Base-by-base conservation (phyloP, 2,888 invertebrate genomes). In the Leistus spinibarbis region DNA sequence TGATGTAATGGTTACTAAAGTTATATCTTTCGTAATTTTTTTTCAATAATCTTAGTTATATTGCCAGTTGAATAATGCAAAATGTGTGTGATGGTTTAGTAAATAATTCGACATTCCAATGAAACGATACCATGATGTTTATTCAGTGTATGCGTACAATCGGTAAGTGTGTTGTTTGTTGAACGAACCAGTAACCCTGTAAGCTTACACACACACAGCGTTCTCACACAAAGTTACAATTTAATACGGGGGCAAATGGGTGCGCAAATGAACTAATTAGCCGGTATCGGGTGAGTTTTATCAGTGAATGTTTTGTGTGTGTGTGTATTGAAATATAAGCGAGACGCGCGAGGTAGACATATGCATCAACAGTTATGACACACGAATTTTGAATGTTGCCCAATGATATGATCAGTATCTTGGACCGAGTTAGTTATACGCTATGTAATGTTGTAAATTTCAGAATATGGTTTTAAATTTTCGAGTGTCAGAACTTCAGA, bases 401-500 rank as follows among this genome's bases (percentile, higher is more conserved):
- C 17, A 60, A n/a, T n/a, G n/a, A n/a, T n/a, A n/a, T 10, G 20
- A 60, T 0, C 19, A 60, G 19, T 60, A 20, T 9, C 22, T 67
- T 17, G 2, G 16, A 17, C 20, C 19, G 19, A 27, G n/a, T 71
- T 10, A n/a, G n/a, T n/a, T n/a, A n/a, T n/a, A 16, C 22, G 27
- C 20, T 22, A n/a, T 72, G 23, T 24, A 56, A 57, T 60, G 19
- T 64, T 20, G 24, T 16, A n/a, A n/a, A 76, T 76, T 84, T 84
- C 81, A 86, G 86, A 84, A 82, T 83, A 86, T 86, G 86, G 86
- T 88, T 82, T 85, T 90, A 86, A 90, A 89, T 83, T 94, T 95
- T 87, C 91, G 95, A 82, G 94, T 95, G 81, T 92, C 93, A 84
- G 95, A 95, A 86, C 91, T 95, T 83, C 94, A 95, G 88, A 91